Percentiles rank a stretch among this genome's conserved stretches.
Evolutionary conservation across 2,113 vertebrate species (phyloP).

Genomic region (Chloebia gouldiae): DNA sequence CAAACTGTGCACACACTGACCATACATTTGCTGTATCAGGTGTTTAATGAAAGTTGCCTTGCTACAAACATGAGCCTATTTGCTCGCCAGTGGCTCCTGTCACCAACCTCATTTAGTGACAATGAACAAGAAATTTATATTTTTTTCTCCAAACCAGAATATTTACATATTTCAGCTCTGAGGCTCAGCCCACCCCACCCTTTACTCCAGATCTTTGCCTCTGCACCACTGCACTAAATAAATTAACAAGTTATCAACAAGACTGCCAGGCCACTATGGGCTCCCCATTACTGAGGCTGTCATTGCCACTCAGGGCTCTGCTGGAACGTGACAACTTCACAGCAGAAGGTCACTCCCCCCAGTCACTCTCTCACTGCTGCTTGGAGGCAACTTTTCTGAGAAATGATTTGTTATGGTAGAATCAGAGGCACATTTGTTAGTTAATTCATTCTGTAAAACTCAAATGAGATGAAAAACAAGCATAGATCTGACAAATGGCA

Average conservation of each 20-base stretch:
- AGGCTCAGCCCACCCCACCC: slow-evolving; percentile 42
- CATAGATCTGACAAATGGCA: slow-evolving; percentile 46
- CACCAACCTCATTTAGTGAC: slow-evolving; percentile 59
- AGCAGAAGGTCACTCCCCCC: slow-evolving; percentile 55
- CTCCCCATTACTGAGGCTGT: slow-evolving; percentile 52
- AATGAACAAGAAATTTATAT: slow-evolving; percentile 22
- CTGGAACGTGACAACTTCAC: slow-evolving; percentile 34
- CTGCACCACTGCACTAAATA: slow-evolving; percentile 68
- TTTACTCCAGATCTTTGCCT: slow-evolving; percentile 63
- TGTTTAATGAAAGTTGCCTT: slow-evolving; percentile 61
- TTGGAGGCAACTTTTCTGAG: slow-evolving; percentile 27
- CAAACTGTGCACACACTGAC: slow-evolving; percentile 40
- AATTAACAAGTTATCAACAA: slow-evolving; percentile 57
- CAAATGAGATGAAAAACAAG: slow-evolving; percentile 57
- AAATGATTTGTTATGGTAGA: slow-evolving; percentile 58
- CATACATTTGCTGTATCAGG: slow-evolving; percentile 42
- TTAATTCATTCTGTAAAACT: slow-evolving; percentile 50
- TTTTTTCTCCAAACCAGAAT: neutral
- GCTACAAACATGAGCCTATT: slow-evolving; percentile 65
- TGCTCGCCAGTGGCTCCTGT: slow-evolving; percentile 59
- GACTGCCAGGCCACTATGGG: slow-evolving; percentile 29
- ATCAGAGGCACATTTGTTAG: slow-evolving; percentile 50
- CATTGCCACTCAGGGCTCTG: slow-evolving; percentile 47
- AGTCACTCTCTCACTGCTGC: slow-evolving; percentile 8
- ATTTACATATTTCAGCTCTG: slow-evolving; percentile 69